Base-by-base conservation (phyloP, 2,113 vertebrate species). In the Salvelinus sp. region DNA sequence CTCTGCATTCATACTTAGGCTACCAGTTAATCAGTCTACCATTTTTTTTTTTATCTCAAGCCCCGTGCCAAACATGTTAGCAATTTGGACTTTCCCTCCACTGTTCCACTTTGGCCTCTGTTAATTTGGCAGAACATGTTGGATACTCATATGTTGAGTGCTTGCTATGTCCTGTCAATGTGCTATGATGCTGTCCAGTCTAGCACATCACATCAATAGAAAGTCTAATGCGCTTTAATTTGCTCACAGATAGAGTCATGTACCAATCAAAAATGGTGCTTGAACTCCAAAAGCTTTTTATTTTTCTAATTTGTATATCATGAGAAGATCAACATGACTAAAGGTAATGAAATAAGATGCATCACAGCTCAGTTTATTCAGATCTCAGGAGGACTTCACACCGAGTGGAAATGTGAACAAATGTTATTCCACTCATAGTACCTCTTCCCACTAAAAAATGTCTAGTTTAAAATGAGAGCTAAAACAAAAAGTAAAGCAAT, bases 1-100 rank as follows among this genome's bases (percentile, higher is more conserved):
- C 38, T 68, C 67, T 47, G 28, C 69, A 22, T 25, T 70, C 38
- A 76, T 67, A 78, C 77, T 57, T 57, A 44, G 12, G 16, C 58
- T 50, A 16, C 72, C 72, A 66, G 48, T 16, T 54, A 54, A 54
- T 60, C 60, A 78, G 62, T 27, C 82, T 76, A 73, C 14, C 47
- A 7, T 27, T 14, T 30, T 27, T 27, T 2, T 64, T 62, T 70
- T 33, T 44, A 44, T 69, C 63, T 63, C 75, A 69, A 6, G 70
- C 70, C 68, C 68, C 69, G 3, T 74, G 69, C 68, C 68, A 72
- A 75, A 22, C 58, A 23, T 62, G 58, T 6, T 62, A n/a, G 20
- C 58, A 62, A 62, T 22, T 62, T 62, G 58, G 58, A 6, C 58
- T 22, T 20, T n/a, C n/a, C 14, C n/a, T 18, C 50, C 33, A 38